phyloP scores from a whole-genome alignment of 2,113 vertebrate genomes.

The Pteruthius melanotis region DNA sequence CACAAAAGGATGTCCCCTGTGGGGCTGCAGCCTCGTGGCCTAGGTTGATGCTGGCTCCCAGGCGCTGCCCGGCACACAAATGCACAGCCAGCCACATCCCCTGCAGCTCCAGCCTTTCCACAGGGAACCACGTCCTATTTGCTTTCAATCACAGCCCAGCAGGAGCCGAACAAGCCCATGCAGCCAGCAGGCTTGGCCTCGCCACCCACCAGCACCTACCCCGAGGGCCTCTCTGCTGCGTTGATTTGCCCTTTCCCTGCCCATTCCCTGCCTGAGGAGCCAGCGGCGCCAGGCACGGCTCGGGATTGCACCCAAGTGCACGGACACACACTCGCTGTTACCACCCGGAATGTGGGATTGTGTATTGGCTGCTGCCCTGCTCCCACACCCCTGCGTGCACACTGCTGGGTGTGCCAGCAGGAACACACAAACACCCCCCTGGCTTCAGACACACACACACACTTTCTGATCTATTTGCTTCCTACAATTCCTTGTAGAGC shows the following conservation, averaged over 20 bases:
- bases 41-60: not conserved
- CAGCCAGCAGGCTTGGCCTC: not conserved
- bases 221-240: rapidly evolving
- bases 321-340: rapidly evolving
- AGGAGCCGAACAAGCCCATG: not conserved
- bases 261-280: not conserved
- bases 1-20: not conserved
- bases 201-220: not conserved
- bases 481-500: not conserved
- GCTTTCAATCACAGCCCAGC: not conserved
- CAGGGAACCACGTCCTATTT: not conserved
- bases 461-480: not conserved
- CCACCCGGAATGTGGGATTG: not conserved
- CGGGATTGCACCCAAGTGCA: rapidly evolving
- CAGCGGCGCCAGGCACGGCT: rapidly evolving
- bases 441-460: not conserved
- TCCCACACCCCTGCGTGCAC: rapidly evolving
- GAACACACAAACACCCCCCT: rapidly evolving
- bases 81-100: not conserved
- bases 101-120: not conserved
- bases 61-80: rapidly evolving
- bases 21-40: not conserved
- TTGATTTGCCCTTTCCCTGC: not conserved
- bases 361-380: not conserved
- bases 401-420: not conserved